These are phyloP conservation scores for Galagoides demidoff DNA, from an alignment of 2,797 vertebrate species.

Conservation along the genomic window DNA sequence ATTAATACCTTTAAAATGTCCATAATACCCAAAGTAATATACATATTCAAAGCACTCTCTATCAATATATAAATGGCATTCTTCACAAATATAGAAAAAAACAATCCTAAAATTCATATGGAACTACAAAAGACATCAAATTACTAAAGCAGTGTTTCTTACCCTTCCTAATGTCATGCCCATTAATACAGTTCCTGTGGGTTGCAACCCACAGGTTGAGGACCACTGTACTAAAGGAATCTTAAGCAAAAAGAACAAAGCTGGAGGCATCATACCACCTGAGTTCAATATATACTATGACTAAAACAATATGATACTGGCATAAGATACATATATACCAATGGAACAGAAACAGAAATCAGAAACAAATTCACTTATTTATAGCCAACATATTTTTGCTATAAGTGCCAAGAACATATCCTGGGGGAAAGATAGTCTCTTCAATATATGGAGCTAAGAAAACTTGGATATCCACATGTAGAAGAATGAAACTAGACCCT, in stretches of 20 bases:
- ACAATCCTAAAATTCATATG: background rate
- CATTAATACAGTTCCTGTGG: too few species aligned
- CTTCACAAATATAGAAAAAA: background rate
- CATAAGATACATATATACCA: background rate
- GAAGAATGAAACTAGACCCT: background rate
- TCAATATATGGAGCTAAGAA: background rate
- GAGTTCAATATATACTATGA: background rate
- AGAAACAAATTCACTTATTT: background rate
- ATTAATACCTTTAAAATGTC: background rate
- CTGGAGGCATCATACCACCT: background rate
- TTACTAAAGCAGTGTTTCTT: background rate
- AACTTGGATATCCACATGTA: background rate
- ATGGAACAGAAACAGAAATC: background rate
- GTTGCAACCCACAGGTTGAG: too few species aligned
- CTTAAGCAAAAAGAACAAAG: background rate
- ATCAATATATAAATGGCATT: background rate
- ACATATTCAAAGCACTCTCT: background rate
- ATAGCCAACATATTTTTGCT: background rate
- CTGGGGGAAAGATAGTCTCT: background rate
- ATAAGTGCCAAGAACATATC: background rate
- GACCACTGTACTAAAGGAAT: background rate
- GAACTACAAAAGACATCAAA: background rate
- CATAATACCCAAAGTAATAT: background rate
- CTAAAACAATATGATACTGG: background rate
- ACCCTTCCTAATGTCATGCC: too few species aligned